phyloP scores from a whole-genome alignment of 2,797 vertebrate genomes.

The Urocyon cinereoargenteus region DNA sequence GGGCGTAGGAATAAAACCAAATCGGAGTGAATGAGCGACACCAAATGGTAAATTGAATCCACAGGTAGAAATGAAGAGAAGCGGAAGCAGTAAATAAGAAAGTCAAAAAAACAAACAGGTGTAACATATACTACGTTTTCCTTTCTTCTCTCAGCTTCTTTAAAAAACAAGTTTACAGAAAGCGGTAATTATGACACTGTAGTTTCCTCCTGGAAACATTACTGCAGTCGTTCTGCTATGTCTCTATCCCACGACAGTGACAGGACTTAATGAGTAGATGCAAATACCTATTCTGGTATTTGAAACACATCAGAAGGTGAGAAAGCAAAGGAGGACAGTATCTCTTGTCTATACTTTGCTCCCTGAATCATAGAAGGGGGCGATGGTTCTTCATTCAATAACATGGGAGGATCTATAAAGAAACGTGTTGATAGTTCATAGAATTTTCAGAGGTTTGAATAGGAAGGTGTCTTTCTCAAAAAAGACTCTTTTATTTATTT shows the following conservation, averaged over 20 bases:
- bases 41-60: not conserved
- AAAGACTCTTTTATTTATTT: not conserved
- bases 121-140: not conserved
- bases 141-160: not conserved
- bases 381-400: not conserved
- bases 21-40: not conserved
- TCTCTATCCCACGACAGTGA: not conserved
- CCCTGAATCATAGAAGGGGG: not conserved
- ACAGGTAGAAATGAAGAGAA: not conserved
- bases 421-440: not conserved
- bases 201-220: not conserved
- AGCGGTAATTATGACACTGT: not conserved
- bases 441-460: not conserved
- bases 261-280: not conserved
- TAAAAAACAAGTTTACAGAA: not conserved
- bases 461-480: not conserved
- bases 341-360: not conserved
- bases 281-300: not conserved
- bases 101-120: not conserved
- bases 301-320: not conserved
- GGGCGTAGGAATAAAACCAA: not conserved
- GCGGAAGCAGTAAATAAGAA: not conserved
- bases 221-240: conserved; percentile 29
- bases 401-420: not conserved
- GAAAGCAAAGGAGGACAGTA: not conserved